phyloP scores from a whole-genome alignment of 2,113 vertebrate genomes.

The Oenanthe oenanthe region DNA sequence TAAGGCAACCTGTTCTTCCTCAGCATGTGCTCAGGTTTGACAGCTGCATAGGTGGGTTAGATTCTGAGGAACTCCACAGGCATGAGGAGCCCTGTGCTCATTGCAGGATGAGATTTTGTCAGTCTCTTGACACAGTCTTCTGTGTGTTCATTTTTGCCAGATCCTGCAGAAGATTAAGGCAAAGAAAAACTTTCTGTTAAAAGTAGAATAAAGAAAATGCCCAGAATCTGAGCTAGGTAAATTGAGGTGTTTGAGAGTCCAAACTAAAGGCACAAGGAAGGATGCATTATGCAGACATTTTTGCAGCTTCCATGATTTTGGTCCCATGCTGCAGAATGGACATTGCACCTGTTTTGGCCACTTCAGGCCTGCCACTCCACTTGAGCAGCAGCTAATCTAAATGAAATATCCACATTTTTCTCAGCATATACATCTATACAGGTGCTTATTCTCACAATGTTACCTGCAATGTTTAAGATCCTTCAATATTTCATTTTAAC shows the following conservation, averaged over 20 bases:
- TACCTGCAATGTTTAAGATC: not conserved
- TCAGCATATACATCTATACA: not conserved
- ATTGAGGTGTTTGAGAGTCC: not conserved
- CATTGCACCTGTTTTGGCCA: not conserved
- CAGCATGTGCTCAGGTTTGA: not conserved
- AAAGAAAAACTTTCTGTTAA: not conserved
- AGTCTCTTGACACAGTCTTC: not conserved
- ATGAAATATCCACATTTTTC: not conserved
- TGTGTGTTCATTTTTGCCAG: not conserved
- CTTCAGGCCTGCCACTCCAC: not conserved
- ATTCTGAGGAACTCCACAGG: not conserved
- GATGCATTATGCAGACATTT: not conserved
- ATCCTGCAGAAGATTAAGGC: not conserved
- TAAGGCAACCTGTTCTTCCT: conserved; percentile 52
- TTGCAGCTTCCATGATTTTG: not conserved
- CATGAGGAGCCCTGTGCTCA: not conserved
- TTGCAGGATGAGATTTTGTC: not conserved
- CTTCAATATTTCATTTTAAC: not conserved
- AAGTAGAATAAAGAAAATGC: not conserved
- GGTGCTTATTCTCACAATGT: not conserved
- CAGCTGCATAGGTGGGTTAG: not conserved
- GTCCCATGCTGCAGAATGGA: not conserved
- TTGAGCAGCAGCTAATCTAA: not conserved
- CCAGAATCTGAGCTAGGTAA: not conserved
- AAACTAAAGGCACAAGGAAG: not conserved